Evolutionary conservation across 2,113 vertebrate genomes (phyloP).

Genomic region (Triplophysa siluroides): DNA sequence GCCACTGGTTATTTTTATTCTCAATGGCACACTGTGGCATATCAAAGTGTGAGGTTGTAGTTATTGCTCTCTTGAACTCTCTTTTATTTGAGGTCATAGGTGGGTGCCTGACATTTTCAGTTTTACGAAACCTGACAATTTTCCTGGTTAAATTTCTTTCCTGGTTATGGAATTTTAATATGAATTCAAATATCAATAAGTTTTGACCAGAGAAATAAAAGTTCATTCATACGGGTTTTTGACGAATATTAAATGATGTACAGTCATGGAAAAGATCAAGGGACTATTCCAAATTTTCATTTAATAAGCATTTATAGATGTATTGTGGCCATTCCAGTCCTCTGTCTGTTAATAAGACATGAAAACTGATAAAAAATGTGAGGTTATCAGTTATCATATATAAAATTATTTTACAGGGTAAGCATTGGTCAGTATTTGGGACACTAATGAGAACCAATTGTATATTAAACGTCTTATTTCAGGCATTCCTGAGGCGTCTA

Average conservation of each 20-base stretch:
- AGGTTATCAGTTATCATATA: no score
- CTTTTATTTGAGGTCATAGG: background rate
- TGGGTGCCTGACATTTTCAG: background rate
- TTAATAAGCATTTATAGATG: no score
- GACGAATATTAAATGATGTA: no score
- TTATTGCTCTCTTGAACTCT: background rate
- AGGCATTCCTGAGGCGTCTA: constrained; percentile 90
- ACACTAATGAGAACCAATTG: background rate
- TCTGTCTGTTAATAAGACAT: no score
- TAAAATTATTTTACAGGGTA: background rate
- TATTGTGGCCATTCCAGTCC: no score
- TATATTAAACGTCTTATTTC: constrained; percentile 5
- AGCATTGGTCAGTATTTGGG: no score
- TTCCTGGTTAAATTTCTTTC: background rate
- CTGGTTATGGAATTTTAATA: background rate
- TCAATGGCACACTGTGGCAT: constrained; percentile 42
- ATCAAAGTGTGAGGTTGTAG: constrained; percentile 23
- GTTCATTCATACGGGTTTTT: no score
- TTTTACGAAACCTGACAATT: background rate
- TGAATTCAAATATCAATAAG: no score
- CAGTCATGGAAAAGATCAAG: no score
- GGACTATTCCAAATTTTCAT: no score
- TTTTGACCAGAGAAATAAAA: no score
- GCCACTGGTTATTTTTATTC: constrained; percentile 61
- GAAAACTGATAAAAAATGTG: no score